Conservation (phyloP, 2,113 vertebrate species). For the Myotis brandtii region DNA sequence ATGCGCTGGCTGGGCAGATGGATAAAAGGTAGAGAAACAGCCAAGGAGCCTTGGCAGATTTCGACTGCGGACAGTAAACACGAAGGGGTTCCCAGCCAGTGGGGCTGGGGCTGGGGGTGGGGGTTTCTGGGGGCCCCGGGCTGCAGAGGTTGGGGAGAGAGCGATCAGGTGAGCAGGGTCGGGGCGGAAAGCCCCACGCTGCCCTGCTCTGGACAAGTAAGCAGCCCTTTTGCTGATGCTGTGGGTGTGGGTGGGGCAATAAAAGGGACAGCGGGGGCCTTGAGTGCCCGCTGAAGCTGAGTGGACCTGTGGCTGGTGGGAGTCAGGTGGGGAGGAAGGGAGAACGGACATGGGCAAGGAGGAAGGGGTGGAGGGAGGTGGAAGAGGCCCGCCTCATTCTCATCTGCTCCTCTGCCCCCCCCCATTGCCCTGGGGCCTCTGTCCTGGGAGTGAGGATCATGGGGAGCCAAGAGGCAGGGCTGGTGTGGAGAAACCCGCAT, state of each 20-base stretch:
- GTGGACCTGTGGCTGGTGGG: neutral
- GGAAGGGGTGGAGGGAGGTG: neutral
- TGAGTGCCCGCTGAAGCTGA: neutral
- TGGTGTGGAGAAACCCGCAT: accelerated
- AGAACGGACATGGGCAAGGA: neutral
- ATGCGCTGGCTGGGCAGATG: too few relatives aligned
- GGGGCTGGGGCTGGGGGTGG: too few relatives aligned
- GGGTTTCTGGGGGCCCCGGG: neutral
- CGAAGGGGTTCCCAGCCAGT: accelerated
- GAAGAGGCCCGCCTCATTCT: neutral
- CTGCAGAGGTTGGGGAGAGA: neutral
- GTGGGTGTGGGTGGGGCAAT: too few relatives aligned
- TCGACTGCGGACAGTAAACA: neutral
- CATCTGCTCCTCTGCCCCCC: neutral
- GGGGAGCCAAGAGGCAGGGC: neutral
- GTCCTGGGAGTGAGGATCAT: neutral
- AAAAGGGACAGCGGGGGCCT: neutral
- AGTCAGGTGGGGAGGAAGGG: constrained; percentile 55
- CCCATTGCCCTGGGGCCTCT: neutral
- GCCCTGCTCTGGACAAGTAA: neutral
- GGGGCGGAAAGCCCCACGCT: neutral
- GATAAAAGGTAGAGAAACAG: neutral
- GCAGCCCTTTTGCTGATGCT: neutral
- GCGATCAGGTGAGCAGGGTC: neutral
- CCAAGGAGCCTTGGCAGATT: neutral